phyloP scores from a whole-genome alignment of 2,113 vertebrate species.

The Syngnathoides biaculeatus region DNA sequence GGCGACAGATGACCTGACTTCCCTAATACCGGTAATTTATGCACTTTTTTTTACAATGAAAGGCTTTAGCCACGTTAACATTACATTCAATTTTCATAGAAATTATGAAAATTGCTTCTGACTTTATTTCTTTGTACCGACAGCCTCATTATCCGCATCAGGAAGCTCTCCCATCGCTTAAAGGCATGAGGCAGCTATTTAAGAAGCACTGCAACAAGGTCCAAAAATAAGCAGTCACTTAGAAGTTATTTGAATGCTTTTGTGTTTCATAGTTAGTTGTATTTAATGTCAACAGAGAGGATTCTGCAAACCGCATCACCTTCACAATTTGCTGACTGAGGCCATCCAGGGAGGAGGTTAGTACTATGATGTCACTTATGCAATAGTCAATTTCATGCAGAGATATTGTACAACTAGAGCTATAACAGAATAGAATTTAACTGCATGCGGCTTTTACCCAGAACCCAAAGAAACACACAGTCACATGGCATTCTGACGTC shows the following conservation, averaged over 20 bases:
- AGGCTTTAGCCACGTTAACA: not conserved
- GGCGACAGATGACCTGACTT: not conserved
- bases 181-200: conserved; percentile 43
- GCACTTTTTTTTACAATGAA: not conserved
- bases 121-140: not conserved
- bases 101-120: not conserved
- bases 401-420: not conserved
- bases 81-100: not conserved
- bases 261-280: not conserved
- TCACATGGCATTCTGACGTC: not conserved
- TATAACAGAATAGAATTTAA: not conserved
- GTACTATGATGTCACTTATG: conserved; percentile 7
- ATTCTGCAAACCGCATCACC: conserved; percentile 57
- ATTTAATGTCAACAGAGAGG: conserved; percentile 30
- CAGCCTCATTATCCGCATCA: conserved; percentile 45
- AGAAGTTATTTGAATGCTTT: too few species aligned
- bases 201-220: conserved; percentile 66
- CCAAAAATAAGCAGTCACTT: conserved; percentile 1
- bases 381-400: not conserved
- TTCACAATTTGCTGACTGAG: conserved; percentile 63
- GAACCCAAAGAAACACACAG: not conserved
- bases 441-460: too few species aligned
- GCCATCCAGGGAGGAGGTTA: conserved; percentile 66
- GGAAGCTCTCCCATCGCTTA: conserved; percentile 53
- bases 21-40: conserved; percentile 34